Percentiles rank a stretch among this genome's conserved stretches.
Evolutionary conservation across 2,113 vertebrate species (phyloP).

Genomic region (Hemiprocne comata): DNA sequence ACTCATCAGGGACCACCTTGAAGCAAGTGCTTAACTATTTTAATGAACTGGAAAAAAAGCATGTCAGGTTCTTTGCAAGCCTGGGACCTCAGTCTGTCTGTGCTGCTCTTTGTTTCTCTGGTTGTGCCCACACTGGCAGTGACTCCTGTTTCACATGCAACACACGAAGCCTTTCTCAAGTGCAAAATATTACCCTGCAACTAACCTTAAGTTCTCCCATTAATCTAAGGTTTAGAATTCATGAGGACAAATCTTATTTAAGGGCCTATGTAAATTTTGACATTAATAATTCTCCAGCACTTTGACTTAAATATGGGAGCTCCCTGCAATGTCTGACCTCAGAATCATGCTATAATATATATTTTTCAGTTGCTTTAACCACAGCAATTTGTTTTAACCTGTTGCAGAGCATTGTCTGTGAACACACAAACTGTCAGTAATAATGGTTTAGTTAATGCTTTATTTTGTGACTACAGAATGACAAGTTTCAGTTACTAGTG

Average conservation of each 20-base stretch:
- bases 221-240: slow-evolving; percentile 13
- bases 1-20: neutral
- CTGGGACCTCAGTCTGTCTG: neutral
- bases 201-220: neutral
- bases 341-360: neutral
- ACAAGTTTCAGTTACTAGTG: neutral
- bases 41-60: neutral
- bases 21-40: too few species aligned
- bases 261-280: neutral
- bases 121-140: fast-evolving
- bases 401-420: neutral
- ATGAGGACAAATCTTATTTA: slow-evolving; percentile 11
- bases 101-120: neutral
- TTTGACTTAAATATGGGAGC: slow-evolving; percentile 12
- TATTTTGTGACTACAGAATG: neutral
- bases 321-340: neutral
- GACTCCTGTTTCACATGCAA: neutral
- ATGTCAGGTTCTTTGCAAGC: neutral
- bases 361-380: neutral
- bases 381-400: neutral
- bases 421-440: neutral
- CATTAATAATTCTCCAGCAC: slow-evolving; percentile 10
- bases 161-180: neutral
- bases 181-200: neutral
- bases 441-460: neutral